phyloP scores from a whole-genome alignment of 2,888 invertebrate species.

The Chouioia cunea region DNA sequence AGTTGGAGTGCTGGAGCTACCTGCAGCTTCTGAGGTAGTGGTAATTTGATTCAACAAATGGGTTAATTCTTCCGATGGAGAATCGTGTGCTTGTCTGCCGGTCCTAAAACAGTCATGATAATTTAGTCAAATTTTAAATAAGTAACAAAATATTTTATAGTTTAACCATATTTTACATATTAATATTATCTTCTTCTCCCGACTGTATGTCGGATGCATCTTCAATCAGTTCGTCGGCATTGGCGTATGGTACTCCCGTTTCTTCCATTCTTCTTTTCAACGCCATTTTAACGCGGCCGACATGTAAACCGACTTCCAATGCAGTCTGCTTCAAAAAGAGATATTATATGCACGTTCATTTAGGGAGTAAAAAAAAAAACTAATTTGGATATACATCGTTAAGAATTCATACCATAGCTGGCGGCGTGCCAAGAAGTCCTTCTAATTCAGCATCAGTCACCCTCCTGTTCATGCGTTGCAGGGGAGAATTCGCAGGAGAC shows the following conservation, averaged over 20 bases:
- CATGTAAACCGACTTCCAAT: constrained; percentile 74
- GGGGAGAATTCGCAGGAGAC: constrained; percentile 47
- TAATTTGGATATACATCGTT: background rate
- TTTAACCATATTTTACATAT: background rate
- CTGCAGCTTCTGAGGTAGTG: constrained; percentile 51
- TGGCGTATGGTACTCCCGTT: constrained; percentile 75
- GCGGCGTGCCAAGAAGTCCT: constrained; percentile 58
- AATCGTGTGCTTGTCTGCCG: constrained; percentile 47
- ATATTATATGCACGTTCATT: background rate
- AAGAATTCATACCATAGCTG: constrained; percentile 59
- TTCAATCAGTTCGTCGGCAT: constrained; percentile 80
- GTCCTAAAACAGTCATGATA: constrained; percentile 12
- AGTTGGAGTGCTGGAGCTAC: constrained; percentile 38
- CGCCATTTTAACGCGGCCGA: constrained; percentile 73
- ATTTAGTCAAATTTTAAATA: too few relatives aligned
- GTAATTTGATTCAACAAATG: constrained; percentile 55
- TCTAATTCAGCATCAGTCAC: constrained; percentile 63
- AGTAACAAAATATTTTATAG: background rate
- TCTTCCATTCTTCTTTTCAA: constrained; percentile 72
- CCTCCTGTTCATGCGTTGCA: constrained; percentile 46
- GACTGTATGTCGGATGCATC: constrained; percentile 79
- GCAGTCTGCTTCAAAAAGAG: constrained; percentile 66
- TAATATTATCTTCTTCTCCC: constrained; percentile 71
- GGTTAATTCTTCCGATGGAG: constrained; percentile 56
- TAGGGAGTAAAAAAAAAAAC: background rate